Base-by-base conservation (phyloP, 2,113 vertebrate genomes). In the Spilogale gracilis region DNA sequence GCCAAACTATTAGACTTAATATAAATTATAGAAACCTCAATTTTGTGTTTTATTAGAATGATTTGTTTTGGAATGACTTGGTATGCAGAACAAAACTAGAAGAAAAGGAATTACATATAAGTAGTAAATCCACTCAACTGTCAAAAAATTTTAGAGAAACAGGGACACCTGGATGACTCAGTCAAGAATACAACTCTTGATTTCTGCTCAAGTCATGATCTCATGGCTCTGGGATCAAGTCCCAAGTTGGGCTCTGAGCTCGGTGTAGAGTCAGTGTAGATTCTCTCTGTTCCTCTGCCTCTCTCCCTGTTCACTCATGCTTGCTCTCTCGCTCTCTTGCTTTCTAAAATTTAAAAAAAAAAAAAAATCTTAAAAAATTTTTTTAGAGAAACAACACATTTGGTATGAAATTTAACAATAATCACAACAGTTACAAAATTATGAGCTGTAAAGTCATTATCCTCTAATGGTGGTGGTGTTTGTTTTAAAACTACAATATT, bases 1-100 rank as follows among this genome's bases (percentile, higher is more conserved):
- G 23, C 80, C 45, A 81, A 85, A 56, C 63, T 61, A 61, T 74
- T 52, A 52, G 58, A 67, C 25, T 54, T 87, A 65, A 43, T 17
- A n/a, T 88, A 87, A 91, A 38, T 87, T 61, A 84, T 7, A 76
- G 69, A 96, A 94, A 69, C 30, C 32, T 74, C 30, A 63, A 48
- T 76, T 79, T 85, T 85, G 27, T 52, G 27, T 52, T 32, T 17
- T 52, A 9, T 52, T 32, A 50, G 50, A 30, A 85, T 11, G 18
- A 56, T 81, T 85, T n/a, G 13, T 61, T 54, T 52, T 86, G 71
- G 43, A 86, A 94, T 61, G 9, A 82, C 25, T 80, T 84, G 13
- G 50, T 20, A 84, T 1, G 3, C 56, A 6, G 18, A 43, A 38
- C 13, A 76, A 95, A 93, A 56, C 20, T 25, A 9, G 50, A 85